Evolutionary conservation across 30 jellyfish, hydroid and myxozoan genomes (phyloP), one percentile per base, ranked within the genome.

Genomic region (Pseudorhiza aurosa): DNA sequence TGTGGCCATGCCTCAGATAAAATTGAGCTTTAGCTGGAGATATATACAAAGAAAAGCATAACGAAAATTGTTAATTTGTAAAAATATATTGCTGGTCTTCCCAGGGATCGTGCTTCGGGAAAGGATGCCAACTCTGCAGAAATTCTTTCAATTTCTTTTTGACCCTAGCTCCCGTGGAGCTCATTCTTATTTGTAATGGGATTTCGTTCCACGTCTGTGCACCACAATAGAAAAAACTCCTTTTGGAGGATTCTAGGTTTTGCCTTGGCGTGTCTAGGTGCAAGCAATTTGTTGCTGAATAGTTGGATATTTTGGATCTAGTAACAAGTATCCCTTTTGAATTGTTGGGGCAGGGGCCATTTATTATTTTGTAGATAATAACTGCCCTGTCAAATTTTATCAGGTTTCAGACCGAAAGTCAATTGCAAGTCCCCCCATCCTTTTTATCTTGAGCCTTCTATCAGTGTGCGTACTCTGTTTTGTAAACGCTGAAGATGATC

Each of bases 401-500:
- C 47, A 28, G n/a, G 17, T 40, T 22, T 40, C 6, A 64, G 14
- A 32, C 59, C 7, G 59, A 35, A 32, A 31, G 71, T 40, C 71
- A 57, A 57, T 25, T 57, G 42, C 62, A 47, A 5, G 26, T 47
- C 62, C 50, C n/a, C n/a, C n/a, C n/a, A n/a, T n/a, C n/a, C n/a
- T n/a, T 39, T 50, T 50, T 5, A 50, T 50, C 65, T 57, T 57
- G 71, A 11, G 71, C 71, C 71, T 57, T 57, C 39, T 29, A 57
- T 57, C 18, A 22, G 71, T 59, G 71, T 70, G 50, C 51, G 70
- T 44, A 71, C 84, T 70, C 71, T 46, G 56, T 44, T 44, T 70
- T 43, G 84, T 28, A 25, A 33, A 45, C 71, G 53, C 71, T 70
- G 84, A 31, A 70, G 84, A 43, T 70, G 84, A 70, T 70, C 33